phyloP scores from a whole-genome alignment of 2,888 invertebrate species.

The Epistrophe eligans region DNA sequence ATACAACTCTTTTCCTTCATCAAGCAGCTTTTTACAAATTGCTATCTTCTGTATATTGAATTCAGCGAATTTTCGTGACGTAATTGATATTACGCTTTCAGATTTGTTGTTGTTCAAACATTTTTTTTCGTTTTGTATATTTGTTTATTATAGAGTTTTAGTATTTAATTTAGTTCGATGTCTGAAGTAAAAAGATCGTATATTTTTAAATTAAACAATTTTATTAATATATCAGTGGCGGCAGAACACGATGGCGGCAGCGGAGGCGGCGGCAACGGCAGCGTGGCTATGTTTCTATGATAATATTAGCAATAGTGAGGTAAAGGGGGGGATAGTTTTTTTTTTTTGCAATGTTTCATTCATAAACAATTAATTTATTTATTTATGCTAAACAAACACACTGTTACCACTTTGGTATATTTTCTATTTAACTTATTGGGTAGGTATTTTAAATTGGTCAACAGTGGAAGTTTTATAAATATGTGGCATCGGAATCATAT shows the following conservation, averaged over 20 bases:
- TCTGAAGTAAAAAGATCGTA: neutral
- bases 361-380: too few relatives aligned
- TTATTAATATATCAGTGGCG: neutral
- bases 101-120: slow-evolving; percentile 39
- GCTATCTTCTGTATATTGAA: slow-evolving; percentile 13
- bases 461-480: too few relatives aligned
- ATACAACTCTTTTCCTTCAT: slow-evolving; percentile 1
- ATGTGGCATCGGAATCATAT: too few relatives aligned
- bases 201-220: neutral
- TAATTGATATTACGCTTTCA: slow-evolving; percentile 58
- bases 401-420: too few relatives aligned
- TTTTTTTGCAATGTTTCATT: too few relatives aligned
- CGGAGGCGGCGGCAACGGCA: too few relatives aligned
- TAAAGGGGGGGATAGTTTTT: too few relatives aligned
- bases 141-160: neutral
- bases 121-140: neutral
- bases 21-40: slow-evolving; percentile 28
- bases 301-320: too few relatives aligned
- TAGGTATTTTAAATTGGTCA: too few relatives aligned
- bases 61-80: slow-evolving; percentile 66
- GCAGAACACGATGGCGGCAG: neutral
- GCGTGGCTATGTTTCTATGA: neutral
- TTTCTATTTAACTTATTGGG: too few relatives aligned
- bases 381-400: too few relatives aligned
- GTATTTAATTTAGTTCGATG: neutral